These are phyloP conservation scores for Plutomurus gul DNA, from an alignment of 1,140 invertebrate species.

Conservation along the genomic window DNA sequence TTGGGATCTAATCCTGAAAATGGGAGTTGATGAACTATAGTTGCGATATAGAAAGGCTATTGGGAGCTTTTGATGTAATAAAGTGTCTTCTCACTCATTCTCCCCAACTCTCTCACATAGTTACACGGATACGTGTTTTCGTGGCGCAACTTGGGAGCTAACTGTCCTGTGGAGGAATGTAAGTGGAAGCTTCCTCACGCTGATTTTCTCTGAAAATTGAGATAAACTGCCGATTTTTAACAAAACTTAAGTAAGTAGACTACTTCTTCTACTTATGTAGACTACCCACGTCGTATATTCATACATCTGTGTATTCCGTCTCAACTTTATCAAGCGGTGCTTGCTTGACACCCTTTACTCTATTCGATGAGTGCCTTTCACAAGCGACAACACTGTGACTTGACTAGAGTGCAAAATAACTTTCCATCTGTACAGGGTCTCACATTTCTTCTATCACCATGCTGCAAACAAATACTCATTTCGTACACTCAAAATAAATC, in stretches of 20 bases:
- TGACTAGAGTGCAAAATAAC: too few relatives aligned
- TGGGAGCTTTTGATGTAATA: too few relatives aligned
- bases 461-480: too few relatives aligned
- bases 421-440: too few relatives aligned
- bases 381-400: too few relatives aligned
- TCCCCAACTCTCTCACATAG: too few relatives aligned
- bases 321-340: too few relatives aligned
- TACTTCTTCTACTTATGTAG: constrained; percentile 1
- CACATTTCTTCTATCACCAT: too few relatives aligned
- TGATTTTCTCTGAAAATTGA: constrained; percentile 46
- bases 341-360: too few relatives aligned
- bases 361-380: too few relatives aligned
- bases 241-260: background rate
- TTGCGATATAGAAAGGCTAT: background rate
- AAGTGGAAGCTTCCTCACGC: constrained; percentile 35
- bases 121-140: background rate
- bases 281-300: background rate
- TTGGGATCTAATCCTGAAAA: constrained; percentile 33
- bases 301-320: background rate
- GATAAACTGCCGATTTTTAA: constrained; percentile 45
- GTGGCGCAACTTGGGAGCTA: background rate
- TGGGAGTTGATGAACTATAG: constrained; percentile 29
- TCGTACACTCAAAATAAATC: too few relatives aligned
- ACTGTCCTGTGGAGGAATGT: constrained; percentile 4
- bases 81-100: too few relatives aligned